A percentile compares a stretch with the other conserved stretches of the same genome.
Conservation (phyloP, 1,140 invertebrate genomes). For the Eriosoma lanigerum region DNA sequence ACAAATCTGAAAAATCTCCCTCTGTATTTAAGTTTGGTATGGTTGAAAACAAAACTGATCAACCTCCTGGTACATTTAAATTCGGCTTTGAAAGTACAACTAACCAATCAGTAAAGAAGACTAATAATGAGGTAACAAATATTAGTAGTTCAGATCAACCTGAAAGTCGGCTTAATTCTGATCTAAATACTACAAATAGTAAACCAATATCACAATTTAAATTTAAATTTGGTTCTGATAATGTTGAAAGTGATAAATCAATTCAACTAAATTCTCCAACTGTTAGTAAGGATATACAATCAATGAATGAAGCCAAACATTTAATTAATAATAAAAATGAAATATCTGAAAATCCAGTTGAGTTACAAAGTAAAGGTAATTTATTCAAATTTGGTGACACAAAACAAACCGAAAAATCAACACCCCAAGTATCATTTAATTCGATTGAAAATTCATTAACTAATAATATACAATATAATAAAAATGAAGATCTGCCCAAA, state of each 20-base stretch:
- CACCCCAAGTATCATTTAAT: not conserved
- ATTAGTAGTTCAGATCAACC: not conserved
- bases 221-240: conserved; percentile 45
- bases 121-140: not conserved
- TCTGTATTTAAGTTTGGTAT: conserved; percentile 28
- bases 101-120: not conserved
- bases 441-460: not conserved
- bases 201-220: conserved; percentile 11
- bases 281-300: not conserved
- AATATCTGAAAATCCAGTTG: not conserved
- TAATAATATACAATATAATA: not conserved
- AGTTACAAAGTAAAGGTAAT: not conserved
- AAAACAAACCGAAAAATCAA: not conserved
- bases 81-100: not conserved
- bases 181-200: not conserved
- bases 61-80: conserved; percentile 5
- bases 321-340: conserved; percentile 26
- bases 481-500: conserved; percentile 15
- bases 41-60: not conserved
- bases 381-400: not conserved
- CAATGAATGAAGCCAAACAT: not conserved
- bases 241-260: not conserved
- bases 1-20: not conserved
- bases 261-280: not conserved
- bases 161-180: not conserved